phyloP scores from a whole-genome alignment of 1,140 invertebrate genomes.

The Hypsibius dujardini region DNA sequence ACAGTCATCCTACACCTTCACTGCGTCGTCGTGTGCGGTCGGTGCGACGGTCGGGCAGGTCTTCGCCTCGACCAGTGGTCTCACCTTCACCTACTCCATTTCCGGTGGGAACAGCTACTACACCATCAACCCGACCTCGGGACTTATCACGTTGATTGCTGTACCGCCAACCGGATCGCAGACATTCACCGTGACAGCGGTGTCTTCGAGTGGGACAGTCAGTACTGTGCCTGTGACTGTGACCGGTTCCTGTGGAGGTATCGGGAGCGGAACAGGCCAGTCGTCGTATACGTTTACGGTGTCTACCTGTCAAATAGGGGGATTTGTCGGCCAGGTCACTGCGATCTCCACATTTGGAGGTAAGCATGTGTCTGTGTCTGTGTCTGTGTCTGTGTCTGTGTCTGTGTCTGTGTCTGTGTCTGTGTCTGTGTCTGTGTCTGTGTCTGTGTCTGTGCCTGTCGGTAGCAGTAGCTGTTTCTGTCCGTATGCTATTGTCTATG shows the following conservation, averaged over 20 bases:
- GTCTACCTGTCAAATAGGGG: not conserved
- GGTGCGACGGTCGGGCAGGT: constrained; percentile 7
- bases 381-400: no score
- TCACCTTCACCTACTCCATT: not conserved
- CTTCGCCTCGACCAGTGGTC: not conserved
- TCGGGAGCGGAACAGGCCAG: constrained; percentile 3
- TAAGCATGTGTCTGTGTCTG: not conserved
- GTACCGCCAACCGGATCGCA: not conserved
- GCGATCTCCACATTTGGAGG: not conserved
- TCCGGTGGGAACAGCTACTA: not conserved
- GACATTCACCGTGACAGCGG: not conserved
- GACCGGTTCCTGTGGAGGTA: not conserved
- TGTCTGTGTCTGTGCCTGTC: no score
- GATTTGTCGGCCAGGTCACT: not conserved
- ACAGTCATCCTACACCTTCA: not conserved
- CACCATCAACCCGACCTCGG: constrained; percentile 2
- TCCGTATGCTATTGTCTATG: no score
- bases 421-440: no score
- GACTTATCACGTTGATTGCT: not conserved
- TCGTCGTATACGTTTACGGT: not conserved
- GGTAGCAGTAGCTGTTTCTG: no score
- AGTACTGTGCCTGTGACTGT: not conserved
- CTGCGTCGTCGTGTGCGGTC: constrained; percentile 3
- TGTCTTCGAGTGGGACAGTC: not conserved
- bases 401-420: no score